Evolutionary conservation across 2,113 vertebrate genomes (phyloP), one percentile per base, ranked within the genome.

Genomic region (Atlantisia rogersi): DNA sequence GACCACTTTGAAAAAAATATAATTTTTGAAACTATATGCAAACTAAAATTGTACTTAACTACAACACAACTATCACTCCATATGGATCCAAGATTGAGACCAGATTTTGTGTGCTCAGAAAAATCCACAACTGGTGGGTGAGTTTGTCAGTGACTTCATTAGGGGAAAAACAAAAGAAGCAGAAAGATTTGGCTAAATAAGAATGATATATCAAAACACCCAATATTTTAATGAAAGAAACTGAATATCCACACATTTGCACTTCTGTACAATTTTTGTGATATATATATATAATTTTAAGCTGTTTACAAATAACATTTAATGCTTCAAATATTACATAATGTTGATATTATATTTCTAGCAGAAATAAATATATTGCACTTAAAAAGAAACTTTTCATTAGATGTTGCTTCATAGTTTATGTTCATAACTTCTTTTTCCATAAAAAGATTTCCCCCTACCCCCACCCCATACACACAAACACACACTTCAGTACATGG

Each of bases 311-410:
- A 99, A 99, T 98, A 98, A 98, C 98, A 98, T 98, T 98, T 98
- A 98, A 99, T 98, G 98, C 97, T 98, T 98, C 98, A 98, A 98
- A 99, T 98, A 98, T 98, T 98, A 99, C 98, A 99, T 98, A 98
- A 97, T 96, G 97, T 98, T 96, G 98, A 98, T 98, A 98, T 97
- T 98, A 99, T 98, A 99, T 98, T 98, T 98, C 98, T 98, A 99
- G 98, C 98, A 98, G 98, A 99, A 99, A 99, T 99, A 99, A 99
- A 99, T 99, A 99, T 99, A 99, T 99, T 99, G 99, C 99, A 99
- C 99, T 99, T 98, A 98, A 99, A 99, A 99, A 98, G 97, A 98
- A 98, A 98, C 81, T 98, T 97, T 74, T 95, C 88, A 56, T 98
- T 97, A 96, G 96, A 97, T 98, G 98, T 98, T 97, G 94, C 89